Evolutionary conservation across 2,797 vertebrate genomes (phyloP).

Genomic region (Delichon dasypus): DNA sequence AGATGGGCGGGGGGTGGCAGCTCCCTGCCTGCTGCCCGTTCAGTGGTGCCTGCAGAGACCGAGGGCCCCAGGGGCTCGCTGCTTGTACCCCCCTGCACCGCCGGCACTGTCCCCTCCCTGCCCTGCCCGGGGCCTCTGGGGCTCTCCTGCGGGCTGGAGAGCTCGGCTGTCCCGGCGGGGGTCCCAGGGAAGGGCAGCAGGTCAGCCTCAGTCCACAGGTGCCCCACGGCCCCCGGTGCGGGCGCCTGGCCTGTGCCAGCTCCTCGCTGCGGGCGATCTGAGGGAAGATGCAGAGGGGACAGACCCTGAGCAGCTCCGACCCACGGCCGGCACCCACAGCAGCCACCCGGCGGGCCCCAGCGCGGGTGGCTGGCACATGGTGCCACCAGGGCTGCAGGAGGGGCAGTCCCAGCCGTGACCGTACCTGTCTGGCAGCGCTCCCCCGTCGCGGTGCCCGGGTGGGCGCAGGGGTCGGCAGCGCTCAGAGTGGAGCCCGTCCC

Average conservation of each 20-base stretch:
- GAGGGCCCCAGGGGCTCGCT: accelerated
- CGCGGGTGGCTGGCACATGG: accelerated
- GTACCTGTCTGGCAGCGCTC: conserved; percentile 1
- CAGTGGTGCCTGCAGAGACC: accelerated
- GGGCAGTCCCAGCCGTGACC: accelerated
- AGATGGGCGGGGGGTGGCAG: accelerated
- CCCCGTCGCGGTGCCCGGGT: accelerated
- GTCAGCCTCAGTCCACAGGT: neutral
- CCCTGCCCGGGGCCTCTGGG: neutral
- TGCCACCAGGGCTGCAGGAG: accelerated
- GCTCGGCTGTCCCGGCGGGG: accelerated
- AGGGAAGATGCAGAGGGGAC: neutral
- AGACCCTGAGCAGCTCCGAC: neutral
- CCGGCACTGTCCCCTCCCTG: accelerated
- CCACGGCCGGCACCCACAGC: neutral
- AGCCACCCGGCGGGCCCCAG: accelerated
- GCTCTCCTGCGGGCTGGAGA: neutral
- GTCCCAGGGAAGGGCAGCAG: neutral
- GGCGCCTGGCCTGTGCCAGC: accelerated
- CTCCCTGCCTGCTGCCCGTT: neutral
- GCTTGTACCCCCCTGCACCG: accelerated
- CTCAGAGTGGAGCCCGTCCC: neutral
- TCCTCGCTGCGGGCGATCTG: neutral
- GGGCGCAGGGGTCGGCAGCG: neutral
- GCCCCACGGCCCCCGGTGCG: accelerated